A percentile compares a stretch with the other conserved stretches of the same genome.
These are phyloP conservation scores for Thecocarcelia acutangulata DNA, from an alignment of 2,888 invertebrate genomes.

Conservation along the genomic window DNA sequence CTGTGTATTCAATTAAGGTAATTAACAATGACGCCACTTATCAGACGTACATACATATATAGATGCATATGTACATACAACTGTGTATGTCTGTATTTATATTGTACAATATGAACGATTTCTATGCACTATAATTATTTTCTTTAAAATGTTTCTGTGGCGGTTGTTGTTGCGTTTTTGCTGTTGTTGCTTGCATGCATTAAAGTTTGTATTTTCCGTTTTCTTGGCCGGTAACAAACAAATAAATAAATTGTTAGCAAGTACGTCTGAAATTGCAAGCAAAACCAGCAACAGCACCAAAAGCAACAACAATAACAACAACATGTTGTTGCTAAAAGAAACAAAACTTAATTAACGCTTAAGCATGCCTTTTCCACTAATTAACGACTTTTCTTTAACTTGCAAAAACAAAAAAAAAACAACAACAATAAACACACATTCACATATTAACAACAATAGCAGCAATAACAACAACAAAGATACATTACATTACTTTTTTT, in stretches of 20 bases:
- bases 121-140: conserved; percentile 8
- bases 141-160: background rate
- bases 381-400: conserved; percentile 73
- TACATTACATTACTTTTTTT: conserved; percentile 50
- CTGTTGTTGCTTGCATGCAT: conserved; percentile 19
- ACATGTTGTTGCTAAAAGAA: conserved; percentile 30
- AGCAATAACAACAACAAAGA: conserved; percentile 48
- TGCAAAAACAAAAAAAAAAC: conserved; percentile 52
- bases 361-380: conserved; percentile 74
- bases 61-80: background rate
- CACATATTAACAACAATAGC: too few species aligned
- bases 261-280: conserved; percentile 16
- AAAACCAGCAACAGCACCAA: conserved; percentile 16
- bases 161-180: background rate
- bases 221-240: conserved; percentile 55
- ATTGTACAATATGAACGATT: too few species aligned
- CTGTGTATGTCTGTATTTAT: too few species aligned
- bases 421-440: background rate
- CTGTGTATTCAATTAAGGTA: background rate
- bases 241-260: conserved; percentile 50
- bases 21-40: conserved; percentile 25
- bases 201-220: conserved; percentile 51
- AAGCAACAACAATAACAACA: background rate
- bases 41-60: background rate
- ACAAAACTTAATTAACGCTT: conserved; percentile 74